phyloP scores from a whole-genome alignment of 2,113 vertebrate species.

The Prochilodus magdalenae region DNA sequence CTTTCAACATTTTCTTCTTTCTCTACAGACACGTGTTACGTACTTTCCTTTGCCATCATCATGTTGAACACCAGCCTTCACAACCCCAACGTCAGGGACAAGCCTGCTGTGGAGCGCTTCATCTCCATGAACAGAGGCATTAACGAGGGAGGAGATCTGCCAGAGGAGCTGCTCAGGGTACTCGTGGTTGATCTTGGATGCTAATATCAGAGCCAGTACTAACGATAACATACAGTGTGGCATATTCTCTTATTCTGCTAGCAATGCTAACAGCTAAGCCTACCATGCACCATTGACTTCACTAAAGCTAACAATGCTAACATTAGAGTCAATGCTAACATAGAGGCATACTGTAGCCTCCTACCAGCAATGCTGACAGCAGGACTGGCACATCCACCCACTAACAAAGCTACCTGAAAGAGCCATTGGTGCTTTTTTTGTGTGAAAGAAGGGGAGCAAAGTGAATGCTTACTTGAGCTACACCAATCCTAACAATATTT shows the following conservation, averaged over 20 bases:
- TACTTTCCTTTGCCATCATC: slow-evolving; percentile 95
- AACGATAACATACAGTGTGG: background rate
- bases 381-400: background rate
- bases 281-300: too few relatives aligned
- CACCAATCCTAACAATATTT: too few relatives aligned
- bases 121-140: slow-evolving; percentile 98
- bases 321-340: too few relatives aligned
- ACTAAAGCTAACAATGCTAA: too few relatives aligned
- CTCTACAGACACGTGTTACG: slow-evolving; percentile 92
- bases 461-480: too few relatives aligned
- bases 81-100: slow-evolving; percentile 97
- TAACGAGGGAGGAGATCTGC: slow-evolving; percentile 96
- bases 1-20: slow-evolving; percentile 5
- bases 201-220: background rate
- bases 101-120: slow-evolving; percentile 96
- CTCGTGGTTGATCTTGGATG: background rate
- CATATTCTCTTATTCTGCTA: background rate
- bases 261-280: background rate
- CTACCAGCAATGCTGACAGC: background rate
- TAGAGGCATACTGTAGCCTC: background rate
- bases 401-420: background rate
- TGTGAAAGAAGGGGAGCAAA: too few relatives aligned
- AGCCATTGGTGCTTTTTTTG: too few relatives aligned
- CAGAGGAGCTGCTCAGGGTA: slow-evolving; percentile 94
- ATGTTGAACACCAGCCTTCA: slow-evolving; percentile 98